Evolutionary conservation across 1,140 invertebrate species (phyloP), one percentile per base, ranked within the genome.

Genomic region (Orussus abietinus): DNA sequence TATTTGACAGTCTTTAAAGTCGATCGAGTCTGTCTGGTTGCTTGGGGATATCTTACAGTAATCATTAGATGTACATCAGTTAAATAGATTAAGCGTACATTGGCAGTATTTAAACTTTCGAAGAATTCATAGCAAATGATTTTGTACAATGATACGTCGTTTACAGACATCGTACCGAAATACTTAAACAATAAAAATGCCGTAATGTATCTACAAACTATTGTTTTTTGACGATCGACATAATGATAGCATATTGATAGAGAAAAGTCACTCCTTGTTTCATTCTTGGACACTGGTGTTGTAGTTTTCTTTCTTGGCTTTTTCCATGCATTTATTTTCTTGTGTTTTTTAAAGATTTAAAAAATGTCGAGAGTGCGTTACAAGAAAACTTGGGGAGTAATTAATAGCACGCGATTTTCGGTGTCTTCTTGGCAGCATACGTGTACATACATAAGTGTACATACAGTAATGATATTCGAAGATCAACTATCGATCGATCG

Each of bases 61-160:
- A n/a, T n/a, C n/a, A n/a, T n/a, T n/a, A n/a, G n/a, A n/a, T n/a
- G n/a, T n/a, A n/a, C n/a, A n/a, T n/a, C n/a, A n/a, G n/a, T n/a
- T n/a, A n/a, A n/a, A n/a, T n/a, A n/a, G n/a, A n/a, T n/a, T n/a
- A n/a, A n/a, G n/a, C n/a, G n/a, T n/a, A n/a, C n/a, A n/a, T n/a
- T n/a, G n/a, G n/a, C n/a, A n/a, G n/a, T n/a, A n/a, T n/a, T n/a
- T 45, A 45, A 48, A 52, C 42, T 53, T 49, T 46, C 51, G 47
- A 47, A 53, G 49, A 41, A 47, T 49, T 53, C 41, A 53, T 53
- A 49, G 37, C 36, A 43, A 46, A 46, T 47, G 44, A 43, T 47
- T 46, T 49, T 53, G 47, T 53, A 53, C 51, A 53, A 53, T 45
- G 45, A 53, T 32, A 12, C 39, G 21, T 41, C 30, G 20, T 40